phyloP scores from a whole-genome alignment of 2,797 vertebrate genomes.

The Clangula hyemalis region DNA sequence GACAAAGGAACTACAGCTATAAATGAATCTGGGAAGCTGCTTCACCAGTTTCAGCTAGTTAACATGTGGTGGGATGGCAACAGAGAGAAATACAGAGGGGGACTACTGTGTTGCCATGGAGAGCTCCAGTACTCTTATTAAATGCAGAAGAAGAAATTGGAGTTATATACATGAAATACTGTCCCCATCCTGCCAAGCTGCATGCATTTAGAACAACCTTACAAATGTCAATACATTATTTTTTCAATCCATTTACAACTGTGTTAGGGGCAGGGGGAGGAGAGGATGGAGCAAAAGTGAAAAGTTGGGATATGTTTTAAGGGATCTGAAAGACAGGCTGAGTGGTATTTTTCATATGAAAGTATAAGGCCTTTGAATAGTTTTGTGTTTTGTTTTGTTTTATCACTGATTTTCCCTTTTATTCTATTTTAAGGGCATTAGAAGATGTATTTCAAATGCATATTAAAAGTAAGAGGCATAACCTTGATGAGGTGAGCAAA shows the following conservation, averaged over 20 bases:
- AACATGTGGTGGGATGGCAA: background rate
- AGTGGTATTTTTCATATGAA: slow-evolving; percentile 37
- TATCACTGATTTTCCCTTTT: slow-evolving; percentile 17
- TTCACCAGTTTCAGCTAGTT: background rate
- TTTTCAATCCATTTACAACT: background rate
- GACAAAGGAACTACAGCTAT: background rate
- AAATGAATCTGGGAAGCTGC: background rate
- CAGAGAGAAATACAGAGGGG: background rate
- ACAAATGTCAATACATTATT: background rate
- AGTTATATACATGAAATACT: background rate
- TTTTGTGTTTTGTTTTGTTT: background rate
- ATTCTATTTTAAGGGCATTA: slow-evolving; percentile 45
- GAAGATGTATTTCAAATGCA: slow-evolving; percentile 64
- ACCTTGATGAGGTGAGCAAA: slow-evolving; percentile 63
- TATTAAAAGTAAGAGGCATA: slow-evolving; percentile 47
- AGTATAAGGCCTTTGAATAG: slow-evolving; percentile 9
- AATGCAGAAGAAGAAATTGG: background rate
- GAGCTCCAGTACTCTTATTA: background rate
- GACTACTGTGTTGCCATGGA: accelerated
- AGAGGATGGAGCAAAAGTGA: background rate
- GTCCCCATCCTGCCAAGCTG: background rate
- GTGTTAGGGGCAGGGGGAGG: background rate
- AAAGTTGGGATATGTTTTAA: background rate
- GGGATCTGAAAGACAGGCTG: background rate
- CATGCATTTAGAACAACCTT: background rate